Evolutionary conservation across 2,888 invertebrate species (phyloP), one percentile per base, ranked within the genome.

Genomic region (Drosophila incognita): DNA sequence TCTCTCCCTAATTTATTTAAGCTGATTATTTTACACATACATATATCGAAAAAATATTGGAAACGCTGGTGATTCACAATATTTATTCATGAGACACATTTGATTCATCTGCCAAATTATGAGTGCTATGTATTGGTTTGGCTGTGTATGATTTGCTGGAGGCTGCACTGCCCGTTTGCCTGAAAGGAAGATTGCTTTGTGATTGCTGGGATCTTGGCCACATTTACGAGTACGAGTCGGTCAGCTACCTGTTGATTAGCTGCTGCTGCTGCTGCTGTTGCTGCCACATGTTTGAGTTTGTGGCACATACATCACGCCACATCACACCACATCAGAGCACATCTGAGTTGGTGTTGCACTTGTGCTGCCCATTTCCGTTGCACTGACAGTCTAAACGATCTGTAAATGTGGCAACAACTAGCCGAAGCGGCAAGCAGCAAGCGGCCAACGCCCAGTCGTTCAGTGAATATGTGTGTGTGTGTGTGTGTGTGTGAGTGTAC

Each of bases 321-420:
- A 52, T 46, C 67, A 42, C 61, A 57, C 51, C 76, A 57, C 58
- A 61, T 57, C 65, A 58, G 42, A 27, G 21, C 67, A 58, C 56
- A 53, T 51, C 65, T 42, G 61, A 58, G 71, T 62, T 64, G 71
- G 56, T 67, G 78, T 29, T 57, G 63, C 77, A 78, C 65, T 80
- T 76, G 76, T 60, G 63, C 76, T 72, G 76, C 65, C 76, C 76
- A 79, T 69, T 80, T 79, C 81, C 81, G 76, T 54, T 80, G 76
- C 72, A 69, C 68, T 67, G 70, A 79, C 77, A 74, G 79, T 48
- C 74, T 68, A 67, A 80, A 75, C 75, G 78, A 75, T 66, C 79
- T 74, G 66, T 63, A 63, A 79, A 74, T 77, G 74, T 65, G 49
- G 49, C 61, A 63, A 35, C 70, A 35, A 51, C 69, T 46, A 57